These are phyloP conservation scores for Chiloscyllium plagiosum DNA, from an alignment of 2,113 vertebrate genomes.

Conservation along the genomic window DNA sequence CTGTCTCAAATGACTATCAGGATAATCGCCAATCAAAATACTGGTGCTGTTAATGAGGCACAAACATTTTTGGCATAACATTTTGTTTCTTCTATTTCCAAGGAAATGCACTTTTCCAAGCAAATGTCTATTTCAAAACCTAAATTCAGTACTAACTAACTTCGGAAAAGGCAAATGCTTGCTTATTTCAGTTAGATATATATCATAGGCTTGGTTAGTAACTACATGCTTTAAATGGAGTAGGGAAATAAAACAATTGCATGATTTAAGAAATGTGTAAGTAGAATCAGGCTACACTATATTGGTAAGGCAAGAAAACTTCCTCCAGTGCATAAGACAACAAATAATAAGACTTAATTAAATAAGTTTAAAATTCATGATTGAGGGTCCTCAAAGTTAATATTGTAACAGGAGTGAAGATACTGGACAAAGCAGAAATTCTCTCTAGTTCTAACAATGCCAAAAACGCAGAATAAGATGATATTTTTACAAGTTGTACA, in stretches of 20 bases:
- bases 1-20: background rate
- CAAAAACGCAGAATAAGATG: background rate
- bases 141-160: background rate
- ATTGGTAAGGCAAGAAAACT: conserved; percentile 30
- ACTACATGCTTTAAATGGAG: background rate
- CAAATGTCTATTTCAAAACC: background rate
- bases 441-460: background rate
- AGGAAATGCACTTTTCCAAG: background rate
- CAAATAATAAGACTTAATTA: background rate
- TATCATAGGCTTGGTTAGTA: background rate
- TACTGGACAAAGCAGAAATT: background rate
- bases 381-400: background rate
- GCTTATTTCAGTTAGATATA: background rate
- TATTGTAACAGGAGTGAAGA: background rate
- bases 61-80: conserved; percentile 9
- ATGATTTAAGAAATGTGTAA: background rate
- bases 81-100: background rate
- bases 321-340: conserved; percentile 22
- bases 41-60: background rate
- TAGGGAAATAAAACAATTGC: background rate
- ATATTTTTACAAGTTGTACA: background rate
- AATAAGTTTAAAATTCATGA: background rate
- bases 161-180: background rate
- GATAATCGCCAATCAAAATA: background rate
- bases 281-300: background rate